These are phyloP conservation scores for Busseola fusca DNA, from an alignment of 2,888 invertebrate species.

Conservation along the genomic window DNA sequence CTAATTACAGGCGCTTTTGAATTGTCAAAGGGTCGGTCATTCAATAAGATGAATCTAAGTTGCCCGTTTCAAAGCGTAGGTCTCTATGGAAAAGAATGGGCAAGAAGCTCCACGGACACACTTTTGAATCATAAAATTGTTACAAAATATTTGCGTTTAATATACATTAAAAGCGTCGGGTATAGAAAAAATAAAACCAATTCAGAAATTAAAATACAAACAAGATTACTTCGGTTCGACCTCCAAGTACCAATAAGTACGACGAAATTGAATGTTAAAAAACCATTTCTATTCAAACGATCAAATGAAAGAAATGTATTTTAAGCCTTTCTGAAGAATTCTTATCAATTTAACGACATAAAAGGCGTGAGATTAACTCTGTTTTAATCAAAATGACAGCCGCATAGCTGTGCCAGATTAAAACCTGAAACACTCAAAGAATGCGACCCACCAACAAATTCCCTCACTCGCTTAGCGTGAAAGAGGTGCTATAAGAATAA, in stretches of 20 bases:
- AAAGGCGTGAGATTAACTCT: background rate
- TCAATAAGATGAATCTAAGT: too few species aligned
- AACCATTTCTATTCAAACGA: slow-evolving; percentile 1
- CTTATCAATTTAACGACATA: background rate
- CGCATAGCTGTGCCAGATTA: background rate
- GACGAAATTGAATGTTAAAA: slow-evolving; percentile 8
- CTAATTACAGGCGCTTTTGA: too few species aligned
- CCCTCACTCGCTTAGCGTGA: background rate
- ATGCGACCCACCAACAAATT: slow-evolving; percentile 3
- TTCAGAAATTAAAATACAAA: too few species aligned
- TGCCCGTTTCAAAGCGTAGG: too few species aligned
- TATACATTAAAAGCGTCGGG: too few species aligned
- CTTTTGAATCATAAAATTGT: too few species aligned
- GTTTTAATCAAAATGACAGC: slow-evolving; percentile 14
- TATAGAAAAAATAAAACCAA: too few species aligned
- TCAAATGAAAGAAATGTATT: slow-evolving; percentile 3
- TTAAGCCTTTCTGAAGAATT: background rate
- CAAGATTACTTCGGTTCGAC: slow-evolving; percentile 13
- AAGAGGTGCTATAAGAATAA: background rate
- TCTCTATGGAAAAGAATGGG: too few species aligned
- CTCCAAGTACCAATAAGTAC: background rate
- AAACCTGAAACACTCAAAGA: slow-evolving; percentile 18
- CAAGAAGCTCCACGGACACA: too few species aligned
- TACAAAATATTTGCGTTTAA: too few species aligned
- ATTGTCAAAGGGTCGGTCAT: too few species aligned